These are phyloP conservation scores for Morbakka virulenta DNA, from an alignment of 30 jellyfish, hydroid and myxozoan species.

Conservation along the genomic window DNA sequence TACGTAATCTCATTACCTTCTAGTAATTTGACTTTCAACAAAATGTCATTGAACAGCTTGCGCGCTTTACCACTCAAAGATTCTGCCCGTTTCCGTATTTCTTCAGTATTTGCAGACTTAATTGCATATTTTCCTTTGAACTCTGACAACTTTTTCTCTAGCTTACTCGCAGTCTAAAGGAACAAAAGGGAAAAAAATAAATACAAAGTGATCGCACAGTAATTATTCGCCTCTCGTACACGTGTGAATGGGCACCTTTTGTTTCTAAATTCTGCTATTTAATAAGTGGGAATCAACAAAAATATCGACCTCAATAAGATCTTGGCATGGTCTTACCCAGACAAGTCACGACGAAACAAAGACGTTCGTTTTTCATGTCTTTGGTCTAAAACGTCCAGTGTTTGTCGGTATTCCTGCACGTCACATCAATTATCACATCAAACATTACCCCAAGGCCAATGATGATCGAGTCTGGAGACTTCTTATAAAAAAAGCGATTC, in stretches of 20 bases:
- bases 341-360: not conserved
- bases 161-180: slow-evolving; percentile 18
- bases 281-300: no score
- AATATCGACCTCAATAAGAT: no score
- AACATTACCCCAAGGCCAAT: no score
- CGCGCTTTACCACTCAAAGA: slow-evolving; percentile 22
- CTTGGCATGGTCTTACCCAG: not conserved
- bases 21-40: not conserved
- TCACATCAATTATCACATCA: no score
- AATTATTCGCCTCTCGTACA: not conserved
- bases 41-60: slow-evolving; percentile 7
- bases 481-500: no score
- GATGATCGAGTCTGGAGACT: no score
- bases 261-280: no score
- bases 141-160: not conserved
- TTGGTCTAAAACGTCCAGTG: no score
- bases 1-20: no score
- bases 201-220: not conserved
- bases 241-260: no score
- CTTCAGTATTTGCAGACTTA: slow-evolving; percentile 24
- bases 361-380: no score
- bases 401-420: no score
- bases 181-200: not conserved
- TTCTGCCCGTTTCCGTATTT: slow-evolving; percentile 31
- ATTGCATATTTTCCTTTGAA: not conserved